Percentiles rank a stretch among this genome's conserved stretches.
These are phyloP conservation scores for Drosophila athabasca DNA, from an alignment of 1,140 invertebrate genomes.

Conservation along the genomic window DNA sequence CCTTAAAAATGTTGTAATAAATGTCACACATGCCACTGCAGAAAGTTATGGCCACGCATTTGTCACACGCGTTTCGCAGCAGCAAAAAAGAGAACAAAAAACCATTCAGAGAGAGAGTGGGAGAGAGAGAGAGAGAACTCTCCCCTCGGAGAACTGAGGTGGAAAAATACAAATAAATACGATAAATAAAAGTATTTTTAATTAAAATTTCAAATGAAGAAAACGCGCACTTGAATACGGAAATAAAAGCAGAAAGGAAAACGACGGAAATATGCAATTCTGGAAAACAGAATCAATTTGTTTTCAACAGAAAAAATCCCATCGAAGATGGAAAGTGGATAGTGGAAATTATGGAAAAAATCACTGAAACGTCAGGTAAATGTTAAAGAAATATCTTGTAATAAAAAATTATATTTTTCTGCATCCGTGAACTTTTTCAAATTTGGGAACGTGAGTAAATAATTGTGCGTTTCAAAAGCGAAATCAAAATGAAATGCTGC, in stretches of 20 bases:
- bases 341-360: no score
- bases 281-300: constrained; percentile 1
- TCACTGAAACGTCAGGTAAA: no score
- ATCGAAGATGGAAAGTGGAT: no score
- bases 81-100: constrained; percentile 33
- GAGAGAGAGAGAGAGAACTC: not conserved
- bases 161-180: constrained; percentile 62
- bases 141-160: not conserved
- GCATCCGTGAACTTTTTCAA: not conserved
- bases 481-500: constrained; percentile 46
- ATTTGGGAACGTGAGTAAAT: constrained; percentile 15
- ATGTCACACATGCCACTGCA: constrained; percentile 70
- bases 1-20: constrained; percentile 77
- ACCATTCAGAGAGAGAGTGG: not conserved
- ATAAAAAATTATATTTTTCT: not conserved
- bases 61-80: constrained; percentile 60
- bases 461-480: constrained; percentile 26
- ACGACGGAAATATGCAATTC: constrained; percentile 10
- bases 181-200: constrained; percentile 77
- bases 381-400: no score
- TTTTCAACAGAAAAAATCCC: not conserved
- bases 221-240: constrained; percentile 13
- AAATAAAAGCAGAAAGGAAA: not conserved
- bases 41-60: constrained; percentile 75
- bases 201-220: constrained; percentile 66